Evolutionary conservation across 2,797 vertebrate genomes (phyloP), one percentile per base, ranked within the genome.

Genomic region (Enteromius unitaeniatus): DNA sequence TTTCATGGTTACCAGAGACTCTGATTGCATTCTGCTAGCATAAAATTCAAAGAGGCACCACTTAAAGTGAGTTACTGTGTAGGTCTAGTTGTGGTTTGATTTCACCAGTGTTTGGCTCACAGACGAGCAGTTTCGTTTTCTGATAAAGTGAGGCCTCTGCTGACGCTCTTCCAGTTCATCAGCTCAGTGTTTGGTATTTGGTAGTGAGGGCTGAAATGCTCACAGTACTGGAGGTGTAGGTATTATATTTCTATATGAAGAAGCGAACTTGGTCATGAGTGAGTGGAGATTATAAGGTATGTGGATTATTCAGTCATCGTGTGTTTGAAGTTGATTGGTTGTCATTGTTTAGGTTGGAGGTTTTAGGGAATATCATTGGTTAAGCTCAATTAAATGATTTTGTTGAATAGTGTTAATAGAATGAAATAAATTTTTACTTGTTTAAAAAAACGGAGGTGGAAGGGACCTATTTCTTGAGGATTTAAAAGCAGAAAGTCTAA

Each of bases 211-310:
- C 8, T 42, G 74, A 13, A 45, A 49, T 69, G 19, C 64, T 84
- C 60, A 34, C 9, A 1, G 13, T 42, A 6, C 58, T 74, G 40
- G 37, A 60, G 64, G 21, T 10, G 49, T 77, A 34, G 53, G 8
- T 23, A 26, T 55, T 73, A 64, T 67, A 15, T 69, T 28, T 64
- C 15, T 28, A 21, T 31, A 53, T 68, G 51, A 45, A 15, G 23
- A 73, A 62, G 28, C 14, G 1, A 11, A 45, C 17, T 69, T 60
- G 72, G 40, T 75, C 45, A 53, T 37, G 34, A 53, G 45, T 53
- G 55, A 68, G 37, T 10, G n/a, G 55, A 70, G 74, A 82, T 70
- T 70, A 87, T 79, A 79, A 67, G 68, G 45, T 70, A 42, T 78
- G 31, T 31, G 34, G n/a, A 68, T 64, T 79, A 55, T 80, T 77